Evolutionary conservation across 2,113 vertebrate species (phyloP).

Genomic region (Leptocoma aspasia): DNA sequence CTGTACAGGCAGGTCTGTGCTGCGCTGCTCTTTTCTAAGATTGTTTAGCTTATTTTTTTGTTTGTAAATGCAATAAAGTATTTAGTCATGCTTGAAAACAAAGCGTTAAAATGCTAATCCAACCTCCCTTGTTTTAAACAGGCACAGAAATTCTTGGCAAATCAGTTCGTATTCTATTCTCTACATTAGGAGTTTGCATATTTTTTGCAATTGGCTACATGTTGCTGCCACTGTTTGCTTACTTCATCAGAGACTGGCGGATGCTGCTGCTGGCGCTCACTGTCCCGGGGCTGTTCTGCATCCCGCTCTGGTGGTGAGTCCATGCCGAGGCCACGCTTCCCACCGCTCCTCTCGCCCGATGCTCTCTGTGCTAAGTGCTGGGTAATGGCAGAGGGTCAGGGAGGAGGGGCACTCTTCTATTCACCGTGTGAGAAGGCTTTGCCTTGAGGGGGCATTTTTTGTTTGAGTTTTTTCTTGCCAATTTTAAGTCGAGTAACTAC

Average conservation of each 20-base stretch:
- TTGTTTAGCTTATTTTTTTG: background rate
- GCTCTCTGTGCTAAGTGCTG: background rate
- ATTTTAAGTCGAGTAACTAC: background rate
- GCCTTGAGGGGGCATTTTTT: background rate
- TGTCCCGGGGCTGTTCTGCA: conserved; percentile 73
- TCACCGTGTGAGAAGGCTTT: background rate
- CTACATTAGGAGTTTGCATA: conserved; percentile 83
- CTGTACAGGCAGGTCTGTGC: background rate
- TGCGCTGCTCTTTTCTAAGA: background rate
- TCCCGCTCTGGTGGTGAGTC: conserved; percentile 90
- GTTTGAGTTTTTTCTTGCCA: background rate
- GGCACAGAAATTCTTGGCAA: conserved; percentile 88
- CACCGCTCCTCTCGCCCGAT: background rate
- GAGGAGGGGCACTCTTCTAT: fast-evolving
- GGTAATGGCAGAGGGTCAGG: background rate
- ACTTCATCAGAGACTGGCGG: conserved; percentile 88
- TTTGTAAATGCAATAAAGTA: conserved; percentile 38
- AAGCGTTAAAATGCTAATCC: conserved; percentile 48
- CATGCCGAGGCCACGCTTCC: background rate
- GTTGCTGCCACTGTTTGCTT: conserved; percentile 85
- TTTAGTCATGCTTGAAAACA: background rate
- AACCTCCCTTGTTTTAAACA: conserved; percentile 70
- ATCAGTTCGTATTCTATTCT: conserved; percentile 80
- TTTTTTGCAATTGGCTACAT: conserved; percentile 89
- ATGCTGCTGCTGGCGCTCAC: conserved; percentile 79